Evolutionary conservation across 2,888 invertebrate genomes (phyloP).

Genomic region (Carabus problematicus): DNA sequence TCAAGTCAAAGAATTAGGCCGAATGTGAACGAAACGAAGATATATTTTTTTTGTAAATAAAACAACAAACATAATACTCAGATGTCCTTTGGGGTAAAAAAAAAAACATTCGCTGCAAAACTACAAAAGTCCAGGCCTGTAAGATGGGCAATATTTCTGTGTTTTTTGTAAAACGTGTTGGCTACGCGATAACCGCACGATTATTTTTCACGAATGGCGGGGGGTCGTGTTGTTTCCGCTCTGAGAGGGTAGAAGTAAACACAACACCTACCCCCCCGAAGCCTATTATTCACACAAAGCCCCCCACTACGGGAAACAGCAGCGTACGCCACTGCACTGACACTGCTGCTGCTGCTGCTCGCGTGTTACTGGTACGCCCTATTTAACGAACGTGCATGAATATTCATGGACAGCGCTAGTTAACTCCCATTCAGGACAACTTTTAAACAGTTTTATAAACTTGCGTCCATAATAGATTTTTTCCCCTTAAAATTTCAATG

Average conservation of each 20-base stretch:
- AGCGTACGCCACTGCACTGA: background rate
- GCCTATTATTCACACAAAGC: conserved; percentile 4
- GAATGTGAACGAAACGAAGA: too few species aligned
- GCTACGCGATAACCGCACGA: conserved; percentile 32
- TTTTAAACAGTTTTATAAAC: conserved; percentile 49
- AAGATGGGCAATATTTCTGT: conserved; percentile 28
- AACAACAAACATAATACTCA: too few species aligned
- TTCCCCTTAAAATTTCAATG: conserved; percentile 51
- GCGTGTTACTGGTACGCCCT: background rate
- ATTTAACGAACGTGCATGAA: conserved; percentile 46
- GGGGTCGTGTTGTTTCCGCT: conserved; percentile 24
- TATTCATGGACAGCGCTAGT: conserved; percentile 53
- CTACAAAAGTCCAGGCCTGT: conserved; percentile 13
- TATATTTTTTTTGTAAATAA: too few species aligned
- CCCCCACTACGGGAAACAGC: background rate
- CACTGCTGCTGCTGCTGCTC: background rate
- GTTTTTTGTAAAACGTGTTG: conserved; percentile 31
- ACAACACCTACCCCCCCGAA: background rate
- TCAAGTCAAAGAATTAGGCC: too few species aligned
- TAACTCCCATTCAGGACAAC: conserved; percentile 53
- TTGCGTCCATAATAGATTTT: conserved; percentile 42
- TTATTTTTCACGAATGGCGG: conserved; percentile 33
- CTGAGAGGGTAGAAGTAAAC: background rate
- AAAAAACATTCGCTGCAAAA: too few species aligned
- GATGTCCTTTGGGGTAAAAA: too few species aligned